Conservation (phyloP, 2,888 invertebrate genomes). For the Eilema caniola region DNA sequence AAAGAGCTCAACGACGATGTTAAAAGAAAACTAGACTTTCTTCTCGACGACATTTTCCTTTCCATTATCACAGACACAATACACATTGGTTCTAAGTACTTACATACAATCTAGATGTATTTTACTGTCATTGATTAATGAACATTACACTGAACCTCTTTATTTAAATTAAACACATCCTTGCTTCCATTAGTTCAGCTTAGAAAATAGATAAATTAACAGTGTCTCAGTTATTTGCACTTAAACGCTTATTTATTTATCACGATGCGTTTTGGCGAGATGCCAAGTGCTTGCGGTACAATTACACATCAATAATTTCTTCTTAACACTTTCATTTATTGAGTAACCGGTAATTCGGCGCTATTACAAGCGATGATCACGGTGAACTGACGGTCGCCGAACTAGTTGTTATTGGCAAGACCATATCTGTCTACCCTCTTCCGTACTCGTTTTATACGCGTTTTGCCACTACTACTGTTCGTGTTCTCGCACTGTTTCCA, state of each 20-base stretch:
- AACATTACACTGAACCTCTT: slow-evolving; percentile 7
- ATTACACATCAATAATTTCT: slow-evolving; percentile 19
- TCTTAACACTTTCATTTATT: slow-evolving; percentile 22
- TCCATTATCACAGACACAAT: background rate
- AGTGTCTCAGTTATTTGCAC: slow-evolving; percentile 4
- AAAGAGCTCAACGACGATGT: background rate
- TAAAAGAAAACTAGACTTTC: background rate
- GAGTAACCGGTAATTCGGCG: no score
- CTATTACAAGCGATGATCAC: no score
- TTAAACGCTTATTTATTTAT: slow-evolving; percentile 23
- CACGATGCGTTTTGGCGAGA: slow-evolving; percentile 16
- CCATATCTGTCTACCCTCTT: no score
- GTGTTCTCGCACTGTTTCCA: no score
- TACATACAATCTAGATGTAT: slow-evolving; percentile 13
- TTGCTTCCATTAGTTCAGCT: slow-evolving; percentile 22
- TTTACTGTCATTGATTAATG: slow-evolving; percentile 22
- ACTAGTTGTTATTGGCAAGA: no score
- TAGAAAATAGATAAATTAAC: slow-evolving; percentile 22
- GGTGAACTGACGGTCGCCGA: no score
- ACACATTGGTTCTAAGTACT: background rate
- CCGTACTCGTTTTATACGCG: no score
- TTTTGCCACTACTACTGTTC: no score
- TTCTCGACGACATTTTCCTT: background rate
- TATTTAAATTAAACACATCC: slow-evolving; percentile 15
- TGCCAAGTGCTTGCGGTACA: slow-evolving; percentile 18